Evolutionary conservation across 2,113 vertebrate genomes (phyloP), one percentile per base, ranked within the genome.

Genomic region (Crotalus horridus): DNA sequence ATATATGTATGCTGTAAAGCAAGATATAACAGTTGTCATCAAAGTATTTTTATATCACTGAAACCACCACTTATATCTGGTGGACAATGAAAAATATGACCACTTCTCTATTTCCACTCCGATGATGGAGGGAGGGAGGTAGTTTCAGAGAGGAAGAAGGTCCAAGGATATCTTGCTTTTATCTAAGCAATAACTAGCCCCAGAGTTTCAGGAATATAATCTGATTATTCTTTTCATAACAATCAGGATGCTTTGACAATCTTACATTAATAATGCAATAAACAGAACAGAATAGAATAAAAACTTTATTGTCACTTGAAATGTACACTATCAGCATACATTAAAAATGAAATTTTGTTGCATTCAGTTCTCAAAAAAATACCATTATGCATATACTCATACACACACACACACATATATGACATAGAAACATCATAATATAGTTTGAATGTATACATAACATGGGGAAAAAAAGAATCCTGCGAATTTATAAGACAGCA

Each of bases 1-100:
- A 91, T 95, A 95, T 93, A 21, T 61, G 10, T 43, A 43, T 9
- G 17, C 33, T 43, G 74, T 58, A 94, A 96, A 96, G 96, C 95
- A 97, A 97, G 97, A 97, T 97, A 94, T 95, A 97, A 97, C 96
- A 97, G 95, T 95, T 97, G 91, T 96, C 96, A 88, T 81, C 95
- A 96, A 96, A 96, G 95, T 96, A 94, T 97, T 96, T 96, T 97
- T 97, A 97, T 96, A 95, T 97, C 95, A 96, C 95, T 95, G 91
- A 97, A 97, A 93, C 95, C 96, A 94, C 94, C 96, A 95, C 89
- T 95, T 93, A 93, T 74, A 69, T 54, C 94, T 95, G 97, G 95
- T 92, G 95, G 95, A 96, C 95, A 95, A 94, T 95, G 95, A 95
- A 93, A 96, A 96, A 95, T 85, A 89, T 96, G 91, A 96, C 96